These are phyloP conservation scores for Sebastes iracundus DNA, from an alignment of 2,797 vertebrate genomes.

Conservation along the genomic window DNA sequence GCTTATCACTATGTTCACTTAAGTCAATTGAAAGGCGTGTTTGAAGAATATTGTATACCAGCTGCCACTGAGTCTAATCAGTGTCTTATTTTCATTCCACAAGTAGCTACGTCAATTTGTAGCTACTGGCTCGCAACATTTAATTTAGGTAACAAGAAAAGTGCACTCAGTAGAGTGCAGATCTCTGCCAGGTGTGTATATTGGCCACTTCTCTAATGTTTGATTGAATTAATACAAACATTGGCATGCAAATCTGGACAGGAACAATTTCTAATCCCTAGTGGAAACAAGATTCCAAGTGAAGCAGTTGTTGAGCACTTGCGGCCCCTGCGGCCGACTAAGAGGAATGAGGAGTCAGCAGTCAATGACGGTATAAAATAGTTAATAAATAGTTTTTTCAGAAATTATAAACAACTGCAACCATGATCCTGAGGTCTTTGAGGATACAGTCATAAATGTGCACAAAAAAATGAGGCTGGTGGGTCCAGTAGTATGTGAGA, in stretches of 20 bases:
- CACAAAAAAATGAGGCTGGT: no score
- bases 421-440: background rate
- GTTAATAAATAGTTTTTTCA: no score
- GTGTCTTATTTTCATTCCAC: background rate
- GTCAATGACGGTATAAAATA: no score
- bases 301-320: no score
- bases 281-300: background rate
- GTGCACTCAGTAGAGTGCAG: background rate
- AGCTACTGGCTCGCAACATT: background rate
- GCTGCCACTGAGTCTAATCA: background rate
- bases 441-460: no score
- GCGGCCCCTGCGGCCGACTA: rapidly evolving
- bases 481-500: no score
- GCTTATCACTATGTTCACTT: constrained; percentile 16
- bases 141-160: background rate
- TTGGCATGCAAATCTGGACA: background rate
- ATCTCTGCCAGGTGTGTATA: background rate
- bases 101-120: background rate
- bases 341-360: no score
- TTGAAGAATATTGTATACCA: background rate
- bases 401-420: background rate
- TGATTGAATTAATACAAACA: background rate
- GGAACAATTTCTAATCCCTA: background rate
- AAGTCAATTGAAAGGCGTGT: constrained; percentile 9
- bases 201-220: background rate